phyloP scores from a whole-genome alignment of 2,888 invertebrate genomes.

The Cepaea hortensis region DNA sequence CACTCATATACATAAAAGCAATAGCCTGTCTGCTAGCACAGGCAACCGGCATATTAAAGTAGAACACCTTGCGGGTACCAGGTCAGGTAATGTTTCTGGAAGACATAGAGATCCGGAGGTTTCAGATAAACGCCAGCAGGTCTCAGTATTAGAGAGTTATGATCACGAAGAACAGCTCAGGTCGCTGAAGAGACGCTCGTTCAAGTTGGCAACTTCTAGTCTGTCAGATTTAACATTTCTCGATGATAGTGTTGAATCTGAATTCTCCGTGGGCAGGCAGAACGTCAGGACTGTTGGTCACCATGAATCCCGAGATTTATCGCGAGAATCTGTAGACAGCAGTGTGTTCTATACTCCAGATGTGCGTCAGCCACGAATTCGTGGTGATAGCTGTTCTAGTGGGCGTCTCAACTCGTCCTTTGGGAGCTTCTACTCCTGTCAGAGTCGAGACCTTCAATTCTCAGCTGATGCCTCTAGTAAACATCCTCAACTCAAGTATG shows the following conservation, averaged over 20 bases:
- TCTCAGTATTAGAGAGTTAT: background rate
- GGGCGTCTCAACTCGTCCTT: conserved; percentile 20
- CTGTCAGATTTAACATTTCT: conserved; percentile 14
- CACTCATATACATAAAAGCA: background rate
- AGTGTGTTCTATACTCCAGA: background rate
- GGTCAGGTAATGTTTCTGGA: no score
- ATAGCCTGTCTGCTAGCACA: no score
- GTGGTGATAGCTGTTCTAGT: conserved; percentile 8
- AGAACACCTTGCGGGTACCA: no score
- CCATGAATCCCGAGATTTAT: background rate
- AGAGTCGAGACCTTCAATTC: background rate
- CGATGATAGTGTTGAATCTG: background rate
- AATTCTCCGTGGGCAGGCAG: no score
- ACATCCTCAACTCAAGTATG: background rate
- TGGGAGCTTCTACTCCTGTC: conserved; percentile 43
- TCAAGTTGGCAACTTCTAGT: conserved; percentile 29
- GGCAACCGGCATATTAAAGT: no score
- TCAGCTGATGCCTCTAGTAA: background rate
- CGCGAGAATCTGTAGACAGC: background rate
- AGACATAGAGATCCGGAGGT: background rate
- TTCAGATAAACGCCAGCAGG: background rate
- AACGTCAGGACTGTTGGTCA: no score
- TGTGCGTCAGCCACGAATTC: background rate
- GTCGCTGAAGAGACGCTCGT: conserved; percentile 18
- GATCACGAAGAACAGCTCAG: background rate